Evolutionary conservation across 2,888 invertebrate species (phyloP).

Genomic region (Graphium colonna): DNA sequence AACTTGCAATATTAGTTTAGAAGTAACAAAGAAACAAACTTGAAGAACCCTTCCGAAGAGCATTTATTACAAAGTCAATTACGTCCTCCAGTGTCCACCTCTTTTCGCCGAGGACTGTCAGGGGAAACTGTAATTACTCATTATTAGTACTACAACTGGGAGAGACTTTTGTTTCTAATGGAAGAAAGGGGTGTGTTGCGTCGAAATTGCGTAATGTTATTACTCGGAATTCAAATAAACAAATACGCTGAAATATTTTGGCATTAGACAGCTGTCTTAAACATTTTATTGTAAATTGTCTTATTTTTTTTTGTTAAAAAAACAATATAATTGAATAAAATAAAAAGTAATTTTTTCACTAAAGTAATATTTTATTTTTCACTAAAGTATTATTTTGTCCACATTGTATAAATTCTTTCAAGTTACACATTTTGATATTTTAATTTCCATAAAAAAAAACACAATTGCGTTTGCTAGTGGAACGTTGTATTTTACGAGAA

Average conservation of each 20-base stretch:
- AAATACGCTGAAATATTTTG: background rate
- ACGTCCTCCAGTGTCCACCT: conserved; percentile 12
- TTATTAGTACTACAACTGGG: conserved; percentile 18
- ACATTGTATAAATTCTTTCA: too few species aligned
- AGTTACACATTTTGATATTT: too few species aligned
- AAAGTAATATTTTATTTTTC: too few species aligned
- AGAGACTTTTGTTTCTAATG: conserved; percentile 17
- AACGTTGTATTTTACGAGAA: too few species aligned
- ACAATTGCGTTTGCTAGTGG: too few species aligned
- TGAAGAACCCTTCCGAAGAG: conserved; percentile 4
- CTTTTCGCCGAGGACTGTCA: conserved; percentile 12
- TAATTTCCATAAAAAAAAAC: too few species aligned
- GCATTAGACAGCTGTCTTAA: too few species aligned
- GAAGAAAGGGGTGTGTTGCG: conserved; percentile 11
- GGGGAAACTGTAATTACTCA: conserved; percentile 22
- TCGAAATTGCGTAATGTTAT: background rate
- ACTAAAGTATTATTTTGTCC: too few species aligned
- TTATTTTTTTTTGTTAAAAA: too few species aligned
- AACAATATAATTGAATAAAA: too few species aligned
- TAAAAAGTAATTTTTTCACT: too few species aligned
- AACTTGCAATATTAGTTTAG: background rate
- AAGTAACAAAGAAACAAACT: conserved; percentile 11
- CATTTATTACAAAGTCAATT: conserved; percentile 23
- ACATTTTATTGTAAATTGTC: too few species aligned
- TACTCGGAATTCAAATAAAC: background rate